These are phyloP conservation scores for Caenorhabditis japonica DNA, from an alignment of 2,888 invertebrate species.

Conservation along the genomic window DNA sequence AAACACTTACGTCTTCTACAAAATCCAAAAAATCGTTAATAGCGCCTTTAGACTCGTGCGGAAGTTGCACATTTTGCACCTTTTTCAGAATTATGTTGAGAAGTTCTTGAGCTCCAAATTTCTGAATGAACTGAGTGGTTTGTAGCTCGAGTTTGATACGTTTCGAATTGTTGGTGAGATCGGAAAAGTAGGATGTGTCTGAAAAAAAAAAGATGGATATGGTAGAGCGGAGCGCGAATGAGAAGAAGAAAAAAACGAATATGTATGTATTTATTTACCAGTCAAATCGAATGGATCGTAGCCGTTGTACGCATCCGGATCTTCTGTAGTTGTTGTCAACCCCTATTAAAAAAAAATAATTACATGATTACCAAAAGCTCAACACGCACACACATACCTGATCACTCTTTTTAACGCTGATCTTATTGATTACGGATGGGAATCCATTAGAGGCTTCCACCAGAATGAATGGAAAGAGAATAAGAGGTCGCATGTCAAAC, in stretches of 20 bases:
- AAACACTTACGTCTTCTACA: constrained; percentile 32
- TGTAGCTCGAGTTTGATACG: constrained; percentile 29
- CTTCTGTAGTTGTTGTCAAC: constrained; percentile 19
- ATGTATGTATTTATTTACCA: constrained; percentile 1
- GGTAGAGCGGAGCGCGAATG: too few species aligned
- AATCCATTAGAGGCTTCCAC: constrained; percentile 1
- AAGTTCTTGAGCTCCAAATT: constrained; percentile 39
- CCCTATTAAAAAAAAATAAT: constrained; percentile 1
- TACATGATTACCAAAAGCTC: too few species aligned
- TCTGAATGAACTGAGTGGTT: constrained; percentile 38
- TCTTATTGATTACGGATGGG: constrained; percentile 22
- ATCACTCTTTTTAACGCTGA: constrained; percentile 31
- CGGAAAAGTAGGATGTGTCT: constrained; percentile 39
- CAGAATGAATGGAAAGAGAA: not conserved
- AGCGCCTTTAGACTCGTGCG: constrained; percentile 34
- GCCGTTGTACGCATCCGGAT: constrained; percentile 28
- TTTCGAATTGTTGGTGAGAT: constrained; percentile 32
- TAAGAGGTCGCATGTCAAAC: constrained; percentile 4
- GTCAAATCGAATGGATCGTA: constrained; percentile 34
- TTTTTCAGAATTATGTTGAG: constrained; percentile 37
- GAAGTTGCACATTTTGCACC: constrained; percentile 37
- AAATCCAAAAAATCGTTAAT: constrained; percentile 44
- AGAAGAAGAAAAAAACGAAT: not conserved
- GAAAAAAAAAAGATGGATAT: constrained; percentile 2
- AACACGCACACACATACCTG: not conserved